Conservation (phyloP, 2,888 invertebrate species). For the Portevinia maculata region DNA sequence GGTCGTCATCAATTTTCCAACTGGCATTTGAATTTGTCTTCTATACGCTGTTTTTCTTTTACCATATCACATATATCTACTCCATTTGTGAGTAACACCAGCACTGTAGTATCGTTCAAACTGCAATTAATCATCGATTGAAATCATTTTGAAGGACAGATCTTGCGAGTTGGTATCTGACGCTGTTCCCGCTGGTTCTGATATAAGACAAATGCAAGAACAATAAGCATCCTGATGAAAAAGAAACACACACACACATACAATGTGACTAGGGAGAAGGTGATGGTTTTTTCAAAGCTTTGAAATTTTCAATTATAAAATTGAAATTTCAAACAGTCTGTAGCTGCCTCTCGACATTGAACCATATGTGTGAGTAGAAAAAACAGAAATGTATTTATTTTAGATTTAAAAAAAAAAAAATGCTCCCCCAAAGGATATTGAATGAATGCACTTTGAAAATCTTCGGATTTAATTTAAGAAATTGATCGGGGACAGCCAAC, state of each 20-base stretch:
- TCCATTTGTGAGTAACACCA: background rate
- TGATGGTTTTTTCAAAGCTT: slow-evolving; percentile 26
- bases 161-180: slow-evolving; percentile 16
- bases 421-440: slow-evolving; percentile 41
- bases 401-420: slow-evolving; percentile 32
- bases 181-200: slow-evolving; percentile 6
- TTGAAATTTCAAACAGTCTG: slow-evolving; percentile 55
- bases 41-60: slow-evolving; percentile 1
- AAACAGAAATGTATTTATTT: slow-evolving; percentile 35
- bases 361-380: slow-evolving; percentile 4
- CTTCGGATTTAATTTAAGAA: slow-evolving; percentile 72
- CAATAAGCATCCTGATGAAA: slow-evolving; percentile 44
- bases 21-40: slow-evolving; percentile 60
- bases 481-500: slow-evolving; percentile 58
- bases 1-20: slow-evolving; percentile 73
- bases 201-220: slow-evolving; percentile 41
- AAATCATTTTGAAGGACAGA: slow-evolving; percentile 60
- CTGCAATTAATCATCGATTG: slow-evolving; percentile 68
- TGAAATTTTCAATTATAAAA: slow-evolving; percentile 66
- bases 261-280: background rate
- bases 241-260: background rate
- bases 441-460: slow-evolving; percentile 67
- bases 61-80: slow-evolving; percentile 7
- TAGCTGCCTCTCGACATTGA: background rate
- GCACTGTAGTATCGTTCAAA: slow-evolving; percentile 34